Conservation (phyloP, 1,140 invertebrate genomes). For the Drosophila subpulchrella region DNA sequence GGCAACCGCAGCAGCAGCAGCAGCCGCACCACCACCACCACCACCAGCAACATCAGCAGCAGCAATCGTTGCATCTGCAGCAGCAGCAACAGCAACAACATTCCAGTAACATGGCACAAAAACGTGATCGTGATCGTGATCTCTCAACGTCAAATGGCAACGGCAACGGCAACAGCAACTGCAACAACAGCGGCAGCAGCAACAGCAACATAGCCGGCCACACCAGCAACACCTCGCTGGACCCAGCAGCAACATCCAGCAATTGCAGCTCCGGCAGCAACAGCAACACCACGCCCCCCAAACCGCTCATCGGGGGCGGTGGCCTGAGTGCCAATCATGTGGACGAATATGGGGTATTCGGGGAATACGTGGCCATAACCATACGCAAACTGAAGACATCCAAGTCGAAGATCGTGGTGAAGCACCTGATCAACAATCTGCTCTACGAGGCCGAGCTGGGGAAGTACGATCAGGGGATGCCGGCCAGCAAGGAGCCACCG, state of each 20-base stretch:
- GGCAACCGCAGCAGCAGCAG: conserved; percentile 35
- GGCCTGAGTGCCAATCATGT: conserved; percentile 55
- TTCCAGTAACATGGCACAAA: conserved; percentile 79
- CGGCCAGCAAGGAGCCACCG: conserved; percentile 77
- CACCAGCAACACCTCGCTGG: conserved; percentile 49
- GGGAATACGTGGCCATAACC: conserved; percentile 81
- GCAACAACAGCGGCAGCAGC: conserved; percentile 31
- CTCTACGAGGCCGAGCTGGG: conserved; percentile 80
- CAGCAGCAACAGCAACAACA: conserved; percentile 67
- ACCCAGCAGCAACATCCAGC: conserved; percentile 40
- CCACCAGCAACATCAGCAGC: conserved; percentile 45
- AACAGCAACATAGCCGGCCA: conserved; percentile 20
- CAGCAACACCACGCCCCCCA: conserved; percentile 45
- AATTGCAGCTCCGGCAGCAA: conserved; percentile 50
- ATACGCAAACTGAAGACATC: conserved; percentile 80
- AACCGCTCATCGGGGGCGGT: conserved; percentile 24
- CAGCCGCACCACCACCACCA: conserved; percentile 6
- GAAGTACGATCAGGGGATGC: conserved; percentile 82
- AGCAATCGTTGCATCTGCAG: conserved; percentile 48
- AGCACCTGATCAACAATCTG: conserved; percentile 80
- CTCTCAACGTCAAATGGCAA: conserved; percentile 64
- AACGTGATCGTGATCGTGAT: conserved; percentile 81
- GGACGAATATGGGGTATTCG: conserved; percentile 81
- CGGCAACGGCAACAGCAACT: conserved; percentile 21
- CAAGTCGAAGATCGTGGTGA: conserved; percentile 81